Evolutionary conservation across 1,140 invertebrate genomes (phyloP), one percentile per base, ranked within the genome.

Genomic region (Frieseomelitta varia): DNA sequence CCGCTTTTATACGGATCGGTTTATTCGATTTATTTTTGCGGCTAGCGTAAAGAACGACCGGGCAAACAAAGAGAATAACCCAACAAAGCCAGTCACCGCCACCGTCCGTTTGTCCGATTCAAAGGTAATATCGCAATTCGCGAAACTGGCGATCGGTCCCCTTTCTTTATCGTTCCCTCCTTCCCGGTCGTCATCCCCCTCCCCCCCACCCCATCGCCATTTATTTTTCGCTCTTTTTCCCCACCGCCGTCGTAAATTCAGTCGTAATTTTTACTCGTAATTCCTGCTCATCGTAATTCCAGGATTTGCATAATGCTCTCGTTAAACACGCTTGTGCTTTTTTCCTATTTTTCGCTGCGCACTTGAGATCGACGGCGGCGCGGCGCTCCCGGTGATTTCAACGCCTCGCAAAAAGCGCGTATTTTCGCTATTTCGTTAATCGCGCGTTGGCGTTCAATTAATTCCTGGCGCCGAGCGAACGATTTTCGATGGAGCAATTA

Each of bases 371-470:
- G 55, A 10, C 34, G 30, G 21, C 34, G 47, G 39, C 39, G 39
- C 39, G 39, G 39, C 39, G 6, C 39, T 47, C 8, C 30, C 19
- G 74, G 75, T 78, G 81, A 83, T 71, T 83, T 78, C 55, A 63
- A 71, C 30, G 53, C 65, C 27, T 15, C 61, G 63, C 73, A 68
- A 82, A 79, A 77, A 71, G 24, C 65, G 4, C 15, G 67, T 19
- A 39, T 79, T 34, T 53, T 39, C 81, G 61, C 17, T 61, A n/a
- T 77, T 55, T 81, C 74, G 74, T 77, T 77, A 82, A 82, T 82
- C 63, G 63, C 63, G 63, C 30, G 39, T 58, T 51, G 24, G 24
- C 55, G 81, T 79, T 79, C 77, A 61, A 84, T 84, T 84, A 55
- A 78, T 79, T 53, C 39, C 19, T 27, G 53, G 21, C n/a, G 19